A percentile compares a stretch with the other conserved stretches of the same genome.
Evolutionary conservation across 2,113 vertebrate genomes (phyloP).

Genomic region (Tautogolabrus adspersus): DNA sequence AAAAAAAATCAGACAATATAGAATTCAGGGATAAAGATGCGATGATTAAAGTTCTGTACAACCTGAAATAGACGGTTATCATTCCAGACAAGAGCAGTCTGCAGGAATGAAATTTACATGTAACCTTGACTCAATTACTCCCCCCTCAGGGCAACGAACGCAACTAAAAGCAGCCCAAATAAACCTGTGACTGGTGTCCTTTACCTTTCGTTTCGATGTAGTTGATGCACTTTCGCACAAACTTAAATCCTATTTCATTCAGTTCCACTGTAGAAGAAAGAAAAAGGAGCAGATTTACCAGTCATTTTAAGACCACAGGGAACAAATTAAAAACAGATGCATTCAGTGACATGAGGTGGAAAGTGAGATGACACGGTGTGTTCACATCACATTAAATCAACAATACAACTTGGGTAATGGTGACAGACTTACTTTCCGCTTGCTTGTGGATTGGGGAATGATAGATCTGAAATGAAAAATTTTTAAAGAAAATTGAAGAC

Average conservation of each 20-base stretch:
- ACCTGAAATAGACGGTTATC: conserved; percentile 1
- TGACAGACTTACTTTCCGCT: conserved; percentile 92
- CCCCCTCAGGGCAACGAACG: conserved; percentile 63
- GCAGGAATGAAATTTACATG: background rate
- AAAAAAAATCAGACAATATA: background rate
- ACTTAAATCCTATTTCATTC: conserved; percentile 96
- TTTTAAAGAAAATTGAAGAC: conserved; percentile 27
- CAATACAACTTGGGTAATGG: background rate
- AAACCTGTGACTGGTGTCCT: background rate
- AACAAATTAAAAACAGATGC: background rate
- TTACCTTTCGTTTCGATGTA: conserved; percentile 93
- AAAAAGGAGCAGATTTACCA: background rate
- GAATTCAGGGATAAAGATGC: background rate
- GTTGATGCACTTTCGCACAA: conserved; percentile 96
- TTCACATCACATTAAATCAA: background rate
- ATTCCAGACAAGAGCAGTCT: conserved; percentile 6
- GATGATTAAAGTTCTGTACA: conserved; percentile 3
- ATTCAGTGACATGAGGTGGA: background rate
- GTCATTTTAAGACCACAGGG: background rate
- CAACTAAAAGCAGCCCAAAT: background rate
- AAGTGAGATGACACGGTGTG: background rate
- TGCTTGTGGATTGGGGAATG: conserved; percentile 96
- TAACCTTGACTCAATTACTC: conserved; percentile 50
- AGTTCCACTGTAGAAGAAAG: conserved; percentile 88
- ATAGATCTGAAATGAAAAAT: conserved; percentile 90